phyloP scores from a whole-genome alignment of 2,888 invertebrate genomes.

The Cheilosia impressa region DNA sequence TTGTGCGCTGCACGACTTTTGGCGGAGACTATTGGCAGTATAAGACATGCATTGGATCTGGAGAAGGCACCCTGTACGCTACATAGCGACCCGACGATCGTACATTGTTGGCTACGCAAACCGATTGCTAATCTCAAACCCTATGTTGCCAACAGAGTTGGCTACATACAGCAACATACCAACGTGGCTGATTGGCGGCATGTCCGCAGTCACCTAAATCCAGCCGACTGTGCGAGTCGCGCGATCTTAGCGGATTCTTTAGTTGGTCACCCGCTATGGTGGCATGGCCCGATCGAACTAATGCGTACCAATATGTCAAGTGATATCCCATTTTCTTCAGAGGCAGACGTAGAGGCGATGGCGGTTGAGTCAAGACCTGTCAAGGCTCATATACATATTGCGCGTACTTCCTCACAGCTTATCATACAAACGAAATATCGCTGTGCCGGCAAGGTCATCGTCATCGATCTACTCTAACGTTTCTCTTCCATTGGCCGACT shows the following conservation, averaged over 20 bases:
- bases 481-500: slow-evolving; percentile 15
- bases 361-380: slow-evolving; percentile 6
- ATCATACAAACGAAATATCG: neutral
- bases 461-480: slow-evolving; percentile 23
- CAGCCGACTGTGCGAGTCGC: neutral
- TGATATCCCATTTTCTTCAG: too few relatives aligned
- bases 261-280: slow-evolving; percentile 4
- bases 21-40: slow-evolving; percentile 21
- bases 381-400: neutral
- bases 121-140: slow-evolving; percentile 15
- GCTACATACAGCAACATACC: slow-evolving; percentile 26
- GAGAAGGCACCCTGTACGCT: slow-evolving; percentile 15
- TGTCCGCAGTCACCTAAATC: too few relatives aligned
- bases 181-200: too few relatives aligned
- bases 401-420: neutral
- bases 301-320: too few relatives aligned
- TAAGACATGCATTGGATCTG: slow-evolving; percentile 13
- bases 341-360: neutral
- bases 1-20: slow-evolving; percentile 33
- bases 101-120: slow-evolving; percentile 17
- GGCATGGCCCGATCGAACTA: slow-evolving; percentile 12
- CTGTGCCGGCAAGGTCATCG: slow-evolving; percentile 8
- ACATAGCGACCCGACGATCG: neutral
- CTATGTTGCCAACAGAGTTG: slow-evolving; percentile 32
- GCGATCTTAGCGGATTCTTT: neutral